These are phyloP conservation scores for Hapalemur alaotrensis DNA, from an alignment of 2,797 vertebrate species.

Conservation along the genomic window DNA sequence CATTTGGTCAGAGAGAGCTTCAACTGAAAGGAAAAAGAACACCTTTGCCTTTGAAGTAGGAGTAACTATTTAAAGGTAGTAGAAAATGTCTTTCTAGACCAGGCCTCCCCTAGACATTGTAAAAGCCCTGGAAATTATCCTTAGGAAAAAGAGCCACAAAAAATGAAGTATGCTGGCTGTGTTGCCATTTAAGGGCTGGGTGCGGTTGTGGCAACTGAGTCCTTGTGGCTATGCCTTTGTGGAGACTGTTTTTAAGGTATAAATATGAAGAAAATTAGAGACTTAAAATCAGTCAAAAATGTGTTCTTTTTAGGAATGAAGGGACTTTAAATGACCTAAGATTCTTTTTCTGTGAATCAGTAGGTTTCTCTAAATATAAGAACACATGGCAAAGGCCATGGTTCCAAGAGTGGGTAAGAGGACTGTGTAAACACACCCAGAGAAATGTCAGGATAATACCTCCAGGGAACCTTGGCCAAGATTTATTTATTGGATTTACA, in stretches of 20 bases:
- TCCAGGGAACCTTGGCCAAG: constrained; percentile 49
- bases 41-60: neutral
- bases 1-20: neutral
- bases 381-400: constrained; percentile 36
- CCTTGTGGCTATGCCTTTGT: neutral
- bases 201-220: neutral
- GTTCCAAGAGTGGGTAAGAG: constrained; percentile 4
- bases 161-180: neutral
- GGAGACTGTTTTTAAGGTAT: constrained; percentile 36
- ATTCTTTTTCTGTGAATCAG: constrained; percentile 53
- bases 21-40: neutral
- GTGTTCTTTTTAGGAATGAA: constrained; percentile 55
- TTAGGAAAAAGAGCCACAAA: neutral
- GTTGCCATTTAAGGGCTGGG: neutral
- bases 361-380: constrained; percentile 34
- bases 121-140: constrained; percentile 15
- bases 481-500: constrained; percentile 79
- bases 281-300: constrained; percentile 35
- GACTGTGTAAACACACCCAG: constrained; percentile 65
- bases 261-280: constrained; percentile 63
- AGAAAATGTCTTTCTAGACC: neutral
- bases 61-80: constrained; percentile 22
- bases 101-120: neutral
- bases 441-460: constrained; percentile 61
- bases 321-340: constrained; percentile 17